Conservation (phyloP, 2,113 vertebrate genomes). For the Myxocyprinus asiaticus region DNA sequence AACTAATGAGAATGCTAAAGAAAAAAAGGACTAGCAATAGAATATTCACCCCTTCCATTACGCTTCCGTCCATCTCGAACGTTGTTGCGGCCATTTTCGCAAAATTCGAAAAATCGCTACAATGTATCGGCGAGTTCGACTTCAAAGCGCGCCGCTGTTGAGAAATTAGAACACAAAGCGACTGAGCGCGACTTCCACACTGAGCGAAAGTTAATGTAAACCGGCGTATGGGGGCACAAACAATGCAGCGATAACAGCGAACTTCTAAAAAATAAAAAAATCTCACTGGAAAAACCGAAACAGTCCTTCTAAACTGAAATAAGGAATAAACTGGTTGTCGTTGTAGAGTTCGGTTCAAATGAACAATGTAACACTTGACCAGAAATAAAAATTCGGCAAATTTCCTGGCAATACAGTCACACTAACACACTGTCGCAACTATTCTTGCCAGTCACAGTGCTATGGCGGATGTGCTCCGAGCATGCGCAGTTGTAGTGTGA, state of each 20-base stretch:
- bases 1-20: not conserved
- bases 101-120: constrained; percentile 25
- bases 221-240: constrained; percentile 49
- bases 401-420: constrained; percentile 9
- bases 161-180: not conserved
- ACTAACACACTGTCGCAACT: constrained; percentile 13
- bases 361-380: not conserved
- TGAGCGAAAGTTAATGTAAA: constrained; percentile 19
- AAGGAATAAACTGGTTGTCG: not conserved
- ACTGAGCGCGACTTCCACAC: constrained; percentile 2
- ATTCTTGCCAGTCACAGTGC: constrained; percentile 36
- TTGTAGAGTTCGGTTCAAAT: not conserved
- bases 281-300: not conserved
- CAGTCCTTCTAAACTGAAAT: not conserved
- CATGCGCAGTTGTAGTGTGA: constrained; percentile 33
- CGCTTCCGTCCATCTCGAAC: constrained; percentile 87
- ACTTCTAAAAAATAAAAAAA: constrained; percentile 51
- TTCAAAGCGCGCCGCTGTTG: not conserved
- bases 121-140: not conserved
- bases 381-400: not conserved
- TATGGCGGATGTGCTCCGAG: not conserved
- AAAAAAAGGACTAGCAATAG: not conserved
- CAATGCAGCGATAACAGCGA: constrained; percentile 56
- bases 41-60: constrained; percentile 92
- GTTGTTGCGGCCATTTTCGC: constrained; percentile 69